Evolutionary conservation across 2,888 invertebrate genomes (phyloP).

Genomic region (Teinopalpus imperialis): DNA sequence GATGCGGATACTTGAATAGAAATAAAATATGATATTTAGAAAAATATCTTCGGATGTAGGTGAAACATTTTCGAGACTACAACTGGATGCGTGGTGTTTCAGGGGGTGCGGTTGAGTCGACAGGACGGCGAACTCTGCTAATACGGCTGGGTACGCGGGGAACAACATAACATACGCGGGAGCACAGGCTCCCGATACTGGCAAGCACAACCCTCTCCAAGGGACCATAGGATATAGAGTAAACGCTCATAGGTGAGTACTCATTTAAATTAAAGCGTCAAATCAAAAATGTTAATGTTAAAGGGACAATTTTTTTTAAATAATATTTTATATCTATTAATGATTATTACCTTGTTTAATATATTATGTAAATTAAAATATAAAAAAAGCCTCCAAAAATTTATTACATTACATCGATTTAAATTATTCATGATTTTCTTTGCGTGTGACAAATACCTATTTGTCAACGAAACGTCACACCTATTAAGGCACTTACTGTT

Average conservation of each 20-base stretch:
- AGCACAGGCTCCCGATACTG: constrained; percentile 72
- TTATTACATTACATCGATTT: no score
- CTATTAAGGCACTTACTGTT: constrained; percentile 49
- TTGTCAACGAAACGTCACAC: constrained; percentile 48
- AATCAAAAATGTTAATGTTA: no score
- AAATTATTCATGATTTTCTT: constrained; percentile 5
- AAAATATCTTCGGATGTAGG: constrained; percentile 30
- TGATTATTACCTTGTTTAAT: no score
- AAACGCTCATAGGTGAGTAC: constrained; percentile 84
- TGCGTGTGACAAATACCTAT: constrained; percentile 37
- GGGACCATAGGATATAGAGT: constrained; percentile 83
- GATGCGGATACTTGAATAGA: constrained; percentile 14
- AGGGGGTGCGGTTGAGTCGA: constrained; percentile 87
- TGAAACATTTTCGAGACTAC: constrained; percentile 43
- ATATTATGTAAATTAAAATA: no score
- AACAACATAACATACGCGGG: constrained; percentile 69
- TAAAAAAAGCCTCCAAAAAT: no score
- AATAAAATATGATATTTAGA: constrained; percentile 4
- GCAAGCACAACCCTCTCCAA: constrained; percentile 76
- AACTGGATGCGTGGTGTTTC: constrained; percentile 70
- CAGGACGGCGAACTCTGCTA: constrained; percentile 86
- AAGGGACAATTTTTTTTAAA: no score
- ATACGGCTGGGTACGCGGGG: constrained; percentile 83
- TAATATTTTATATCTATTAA: no score
- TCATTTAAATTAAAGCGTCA: no score